phyloP scores from a whole-genome alignment of 2,797 vertebrate genomes.

The Hydrophis major region DNA sequence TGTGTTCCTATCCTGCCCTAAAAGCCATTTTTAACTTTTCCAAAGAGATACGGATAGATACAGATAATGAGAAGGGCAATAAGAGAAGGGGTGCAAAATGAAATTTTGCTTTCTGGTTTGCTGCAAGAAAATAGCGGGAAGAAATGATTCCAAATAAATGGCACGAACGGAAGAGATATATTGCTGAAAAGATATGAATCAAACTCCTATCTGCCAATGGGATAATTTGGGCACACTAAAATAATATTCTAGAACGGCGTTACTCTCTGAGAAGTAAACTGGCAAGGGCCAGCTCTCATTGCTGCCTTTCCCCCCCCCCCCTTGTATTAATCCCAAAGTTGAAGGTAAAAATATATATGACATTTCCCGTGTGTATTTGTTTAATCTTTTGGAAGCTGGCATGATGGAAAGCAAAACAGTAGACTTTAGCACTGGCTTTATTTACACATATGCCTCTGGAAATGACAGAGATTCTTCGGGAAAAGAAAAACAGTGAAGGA shows the following conservation, averaged over 20 bases:
- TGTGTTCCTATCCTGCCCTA: background rate
- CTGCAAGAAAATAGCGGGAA: background rate
- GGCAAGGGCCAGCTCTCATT: background rate
- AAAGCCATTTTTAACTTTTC: background rate
- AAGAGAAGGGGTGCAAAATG: background rate
- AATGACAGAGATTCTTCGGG: background rate
- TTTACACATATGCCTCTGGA: background rate
- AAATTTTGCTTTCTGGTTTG: background rate
- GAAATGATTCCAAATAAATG: background rate
- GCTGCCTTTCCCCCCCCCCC: background rate
- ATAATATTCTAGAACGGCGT: background rate
- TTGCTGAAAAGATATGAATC: background rate
- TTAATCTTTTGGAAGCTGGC: background rate
- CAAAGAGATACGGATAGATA: background rate
- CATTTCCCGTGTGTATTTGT: background rate
- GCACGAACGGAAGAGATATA: background rate
- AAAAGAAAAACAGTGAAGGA: background rate
- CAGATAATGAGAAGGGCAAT: background rate
- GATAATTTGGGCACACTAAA: background rate
- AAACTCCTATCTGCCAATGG: background rate
- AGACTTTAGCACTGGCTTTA: background rate
- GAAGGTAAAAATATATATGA: background rate
- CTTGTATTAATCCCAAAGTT: background rate
- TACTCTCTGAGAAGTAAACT: background rate
- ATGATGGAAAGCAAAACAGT: background rate